Base-by-base conservation (phyloP, 2,797 vertebrate genomes). In the Megaceryle alcyon region DNA sequence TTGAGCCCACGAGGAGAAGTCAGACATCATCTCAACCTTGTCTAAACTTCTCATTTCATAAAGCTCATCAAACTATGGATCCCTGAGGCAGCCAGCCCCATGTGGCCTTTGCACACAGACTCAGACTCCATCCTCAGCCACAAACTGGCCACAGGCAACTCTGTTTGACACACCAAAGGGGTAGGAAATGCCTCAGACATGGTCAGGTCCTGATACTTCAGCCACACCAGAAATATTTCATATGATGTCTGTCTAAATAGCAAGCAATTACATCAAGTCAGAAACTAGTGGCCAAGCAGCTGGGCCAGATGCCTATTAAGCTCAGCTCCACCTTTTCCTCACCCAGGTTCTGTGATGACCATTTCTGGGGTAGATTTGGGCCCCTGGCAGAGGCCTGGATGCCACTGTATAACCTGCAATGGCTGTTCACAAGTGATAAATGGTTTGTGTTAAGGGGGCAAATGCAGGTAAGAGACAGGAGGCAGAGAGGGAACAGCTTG, bases 51-150 rank as follows among this genome's bases (percentile, higher is more conserved):
- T 88, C 18, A 44, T 66, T 79, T 81, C 18, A 44, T 26, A 19
- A 88, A 86, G 37, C 8, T 22, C 25, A 46, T 64, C 37, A 60
- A 66, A 33, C 8, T 8, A 1, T 7, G 1, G 2, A 31, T 33
- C 28, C 60, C 29, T 0, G 0, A 49, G 39, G 46, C 59, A 66
- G 18, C 23, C 63, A 85, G 57, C 10, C 19, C 39, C 3, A 0
- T 0, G 0, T 3, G 41, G 17, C n/a, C 35, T 76, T 88, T 3
- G 1, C 25, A 31, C 10, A 1, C 0, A 1, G 18, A 12, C 44
- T 78, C 3, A 1, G 23, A 43, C 10, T 80, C 35, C 72, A 83
- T 51, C 21, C 63, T 66, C 60, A 37, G n/a, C 20, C 49, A 78
- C 69, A 54, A 49, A 26, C 9, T 18, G 18, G 31, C n/a, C 53